Base-by-base conservation (phyloP, 2,888 invertebrate species). In the Altica lythri region DNA sequence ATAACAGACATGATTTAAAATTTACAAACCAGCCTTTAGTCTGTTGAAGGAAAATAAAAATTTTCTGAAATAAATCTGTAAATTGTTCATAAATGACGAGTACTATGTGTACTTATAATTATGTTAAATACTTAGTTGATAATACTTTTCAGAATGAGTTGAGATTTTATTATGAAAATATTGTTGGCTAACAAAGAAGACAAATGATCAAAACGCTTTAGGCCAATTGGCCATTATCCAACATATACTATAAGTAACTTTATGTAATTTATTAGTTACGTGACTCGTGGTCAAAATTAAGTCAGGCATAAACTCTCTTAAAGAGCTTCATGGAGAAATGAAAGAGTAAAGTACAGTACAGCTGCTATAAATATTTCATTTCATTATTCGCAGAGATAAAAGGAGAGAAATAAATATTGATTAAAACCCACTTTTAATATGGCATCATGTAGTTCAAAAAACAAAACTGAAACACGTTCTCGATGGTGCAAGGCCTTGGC, bases 341-440 rank as follows among this genome's bases (percentile, higher is more conserved):
- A 32, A 42, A 37, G 40, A 42, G 27, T 38, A 29, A 47, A 49
- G 40, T 42, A 42, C 32, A 22, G 32, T n/a, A 30, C 49, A 49
- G 49, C 32, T 49, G 49, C 42, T 49, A 27, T 16, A 40, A 22
- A 42, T 49, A 49, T 42, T 32, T 49, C 48, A 49, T 42, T 49
- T 14, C 32, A 42, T 40, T 49, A 49, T 49, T 32, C 32, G 19
- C 14, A 40, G 18, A 49, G 40, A 40, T 49, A 49, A 49, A 40
- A 49, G 49, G 32, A 19, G 49, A 30, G 10, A 42, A 48, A 53
- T 53, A 43, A 53, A 53, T 48, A 53, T 53, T 53, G 48, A 53
- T 53, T 53, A 43, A 53, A 53, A 48, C 43, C 30, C 30, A 48
- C 43, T 48, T 43, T 53, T 47, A 53, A 53, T 53, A 53, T 19